Evolutionary conservation across 2,888 invertebrate genomes (phyloP).

Genomic region (Trimorus sp.): DNA sequence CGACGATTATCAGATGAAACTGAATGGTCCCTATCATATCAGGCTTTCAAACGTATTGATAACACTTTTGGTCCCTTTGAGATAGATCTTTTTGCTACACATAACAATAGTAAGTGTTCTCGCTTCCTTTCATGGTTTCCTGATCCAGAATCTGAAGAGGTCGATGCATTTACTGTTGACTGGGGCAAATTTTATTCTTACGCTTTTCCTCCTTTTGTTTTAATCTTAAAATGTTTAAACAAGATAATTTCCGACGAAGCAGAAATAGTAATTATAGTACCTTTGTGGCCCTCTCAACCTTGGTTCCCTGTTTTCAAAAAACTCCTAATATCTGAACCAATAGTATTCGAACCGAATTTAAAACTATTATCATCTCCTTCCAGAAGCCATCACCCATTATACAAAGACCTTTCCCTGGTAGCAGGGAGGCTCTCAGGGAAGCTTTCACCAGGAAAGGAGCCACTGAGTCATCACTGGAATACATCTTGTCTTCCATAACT

Average conservation of each 20-base stretch:
- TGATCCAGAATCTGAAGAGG: no score
- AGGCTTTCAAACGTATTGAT: no score
- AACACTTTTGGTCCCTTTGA: no score
- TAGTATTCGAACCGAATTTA: constrained; percentile 64
- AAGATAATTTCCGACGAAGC: constrained; percentile 72
- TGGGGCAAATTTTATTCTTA: constrained; percentile 44
- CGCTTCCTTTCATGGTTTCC: no score
- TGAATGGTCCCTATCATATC: background rate
- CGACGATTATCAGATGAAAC: background rate
- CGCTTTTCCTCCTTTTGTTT: constrained; percentile 68
- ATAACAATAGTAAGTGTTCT: no score
- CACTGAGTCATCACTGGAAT: background rate
- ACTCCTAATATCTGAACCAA: constrained; percentile 31
- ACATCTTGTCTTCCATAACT: constrained; percentile 23
- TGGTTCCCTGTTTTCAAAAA: constrained; percentile 72
- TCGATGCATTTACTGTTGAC: constrained; percentile 38
- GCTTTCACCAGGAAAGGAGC: constrained; percentile 9
- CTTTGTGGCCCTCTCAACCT: constrained; percentile 70
- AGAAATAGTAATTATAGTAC: constrained; percentile 59
- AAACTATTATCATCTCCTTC: constrained; percentile 68
- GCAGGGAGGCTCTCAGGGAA: constrained; percentile 69
- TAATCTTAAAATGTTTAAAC: constrained; percentile 68
- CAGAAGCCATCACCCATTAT: constrained; percentile 68
- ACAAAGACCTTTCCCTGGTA: constrained; percentile 71
- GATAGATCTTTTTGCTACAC: no score